Percentiles rank a stretch among this genome's conserved stretches.
These are phyloP conservation scores for Channa striata DNA, from an alignment of 2,797 vertebrate genomes.

Conservation along the genomic window DNA sequence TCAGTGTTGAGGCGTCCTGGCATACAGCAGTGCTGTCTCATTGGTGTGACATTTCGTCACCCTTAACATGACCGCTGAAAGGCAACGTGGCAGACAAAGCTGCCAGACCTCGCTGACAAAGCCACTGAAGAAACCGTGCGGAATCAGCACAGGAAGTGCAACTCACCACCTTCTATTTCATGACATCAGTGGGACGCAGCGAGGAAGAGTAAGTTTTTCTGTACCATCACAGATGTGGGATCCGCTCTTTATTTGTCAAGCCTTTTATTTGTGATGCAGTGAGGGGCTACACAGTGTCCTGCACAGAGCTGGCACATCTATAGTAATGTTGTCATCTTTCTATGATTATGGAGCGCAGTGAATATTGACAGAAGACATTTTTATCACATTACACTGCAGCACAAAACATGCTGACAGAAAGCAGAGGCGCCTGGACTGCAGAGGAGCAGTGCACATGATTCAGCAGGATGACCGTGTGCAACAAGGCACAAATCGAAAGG, in stretches of 20 bases:
- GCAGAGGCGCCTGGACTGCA: not conserved
- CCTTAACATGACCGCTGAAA: slow-evolving; percentile 6
- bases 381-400: not conserved
- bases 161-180: not conserved
- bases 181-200: not conserved
- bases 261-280: too few relatives aligned
- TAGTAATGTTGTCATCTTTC: not conserved
- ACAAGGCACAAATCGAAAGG: not conserved
- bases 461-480: not conserved
- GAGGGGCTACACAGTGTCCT: too few relatives aligned
- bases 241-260: not conserved
- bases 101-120: slow-evolving; percentile 22
- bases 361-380: not conserved
- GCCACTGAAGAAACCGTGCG: not conserved
- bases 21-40: not conserved
- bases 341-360: not conserved
- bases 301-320: too few relatives aligned
- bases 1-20: not conserved
- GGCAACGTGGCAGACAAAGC: slow-evolving; percentile 16
- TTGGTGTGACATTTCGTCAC: not conserved
- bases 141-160: slow-evolving; percentile 15
- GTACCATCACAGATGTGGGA: not conserved
- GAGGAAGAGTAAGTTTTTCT: not conserved
- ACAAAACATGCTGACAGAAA: not conserved
- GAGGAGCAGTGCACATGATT: not conserved